Percentiles rank a stretch among this genome's conserved stretches.
phyloP scores from a whole-genome alignment of 2,888 invertebrate genomes.

The Bombylius major region DNA sequence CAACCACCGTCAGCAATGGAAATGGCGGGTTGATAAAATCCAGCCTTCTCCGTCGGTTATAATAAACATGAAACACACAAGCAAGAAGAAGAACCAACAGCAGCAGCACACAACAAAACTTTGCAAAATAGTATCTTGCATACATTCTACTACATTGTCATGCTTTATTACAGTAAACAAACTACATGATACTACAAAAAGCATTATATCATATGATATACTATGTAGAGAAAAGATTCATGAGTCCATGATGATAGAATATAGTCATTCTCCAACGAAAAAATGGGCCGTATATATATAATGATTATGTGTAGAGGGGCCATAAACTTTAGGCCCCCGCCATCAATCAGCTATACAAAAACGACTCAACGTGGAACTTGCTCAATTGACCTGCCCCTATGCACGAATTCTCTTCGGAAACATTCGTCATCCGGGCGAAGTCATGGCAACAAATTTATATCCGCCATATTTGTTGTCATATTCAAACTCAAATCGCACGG shows the following conservation, averaged over 20 bases:
- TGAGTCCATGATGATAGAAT: too few species aligned
- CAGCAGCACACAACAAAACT: too few species aligned
- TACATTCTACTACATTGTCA: too few species aligned
- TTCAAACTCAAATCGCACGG: neutral
- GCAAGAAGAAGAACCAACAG: neutral
- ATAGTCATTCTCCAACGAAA: neutral
- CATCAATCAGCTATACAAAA: slow-evolving; percentile 16
- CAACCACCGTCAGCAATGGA: neutral
- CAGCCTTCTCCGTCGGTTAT: neutral
- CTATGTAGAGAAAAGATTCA: too few species aligned
- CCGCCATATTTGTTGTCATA: neutral
- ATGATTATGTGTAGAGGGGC: slow-evolving; percentile 9
- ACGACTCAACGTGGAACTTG: neutral
- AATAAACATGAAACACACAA: slow-evolving; percentile 2
- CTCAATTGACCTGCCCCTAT: slow-evolving; percentile 19
- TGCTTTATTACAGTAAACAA: too few species aligned
- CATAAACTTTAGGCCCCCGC: slow-evolving; percentile 17
- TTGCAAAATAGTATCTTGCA: too few species aligned
- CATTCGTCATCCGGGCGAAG: slow-evolving; percentile 9
- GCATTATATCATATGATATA: too few species aligned
- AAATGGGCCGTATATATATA: neutral
- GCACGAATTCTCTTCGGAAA: slow-evolving; percentile 1
- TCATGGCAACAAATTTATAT: neutral
- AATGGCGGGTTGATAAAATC: slow-evolving; percentile 6
- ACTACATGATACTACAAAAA: too few species aligned